Base-by-base conservation (phyloP, 2,888 invertebrate genomes). In the Philopedon plagiatum region DNA sequence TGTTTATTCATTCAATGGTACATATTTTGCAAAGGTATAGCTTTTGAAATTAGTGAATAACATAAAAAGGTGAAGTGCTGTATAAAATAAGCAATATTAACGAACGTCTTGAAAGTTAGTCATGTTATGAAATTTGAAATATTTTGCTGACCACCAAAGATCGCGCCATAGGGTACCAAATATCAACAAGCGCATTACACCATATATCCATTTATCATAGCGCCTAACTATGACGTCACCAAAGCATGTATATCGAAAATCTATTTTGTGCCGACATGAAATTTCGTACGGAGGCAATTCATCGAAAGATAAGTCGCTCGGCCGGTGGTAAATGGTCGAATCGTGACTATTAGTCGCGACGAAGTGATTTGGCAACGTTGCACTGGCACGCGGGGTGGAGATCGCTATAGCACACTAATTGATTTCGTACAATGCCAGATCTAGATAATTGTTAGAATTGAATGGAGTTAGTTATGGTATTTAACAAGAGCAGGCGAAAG, bases 271-370 rank as follows among this genome's bases (percentile, higher is more conserved):
- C 85, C 83, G 85, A 86, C 86, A 86, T 86, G 86, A 86, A 87
- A 87, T 86, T 87, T 86, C 87, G 87, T 87, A 86, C 86, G 86
- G 83, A 86, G 86, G 87, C 87, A 87, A 88, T 88, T 88, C 84
- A 85, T 84, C 84, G 86, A 86, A 84, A 87, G 86, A 86, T 86
- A 87, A 87, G 87, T 86, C 86, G 85, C 88, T 87, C 86, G 86
- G 87, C 88, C 87, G 88, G 88, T 87, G 88, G 88, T 88, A 88
- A 88, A 88, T 88, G 88, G 87, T 84, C 86, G 86, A 87, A 86
- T 88, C 88, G 88, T 88, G 88, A 88, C 88, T 87, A 88, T 88
- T 88, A 88, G 86, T 78, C 74, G 85, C 83, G 82, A 79, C 80
- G 80, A 79, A 77, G 81, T 32, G 39, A 66, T 76, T 79, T 78